These are phyloP conservation scores for Apamea anceps DNA, from an alignment of 2,888 invertebrate genomes.

Conservation along the genomic window DNA sequence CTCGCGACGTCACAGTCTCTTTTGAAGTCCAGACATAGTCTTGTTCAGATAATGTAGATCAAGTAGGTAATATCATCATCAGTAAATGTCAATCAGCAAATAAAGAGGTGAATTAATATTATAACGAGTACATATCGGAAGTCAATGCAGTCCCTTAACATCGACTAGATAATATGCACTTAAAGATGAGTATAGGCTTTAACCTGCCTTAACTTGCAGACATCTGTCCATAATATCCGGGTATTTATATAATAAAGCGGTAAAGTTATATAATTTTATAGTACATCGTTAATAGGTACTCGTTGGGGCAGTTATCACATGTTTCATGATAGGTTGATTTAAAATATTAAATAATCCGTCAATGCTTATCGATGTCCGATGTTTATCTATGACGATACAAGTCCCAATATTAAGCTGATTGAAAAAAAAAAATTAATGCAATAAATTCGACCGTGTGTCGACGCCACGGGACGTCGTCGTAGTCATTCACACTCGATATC, in stretches of 20 bases:
- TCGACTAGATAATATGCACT: not conserved
- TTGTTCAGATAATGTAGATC: not conserved
- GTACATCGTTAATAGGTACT: not conserved
- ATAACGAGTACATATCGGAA: not conserved
- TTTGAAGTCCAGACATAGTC: not conserved
- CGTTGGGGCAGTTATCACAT: constrained; percentile 23
- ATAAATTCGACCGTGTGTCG: constrained; percentile 38
- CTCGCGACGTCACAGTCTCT: not conserved
- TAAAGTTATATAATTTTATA: constrained; percentile 16
- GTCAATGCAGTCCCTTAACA: not conserved
- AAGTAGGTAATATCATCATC: not conserved
- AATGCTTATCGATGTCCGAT: constrained; percentile 43
- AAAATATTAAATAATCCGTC: constrained; percentile 40
- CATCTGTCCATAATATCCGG: constrained; percentile 6
- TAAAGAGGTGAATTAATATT: not conserved
- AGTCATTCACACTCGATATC: constrained; percentile 51
- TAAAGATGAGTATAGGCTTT: constrained; percentile 5
- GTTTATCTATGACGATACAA: constrained; percentile 44
- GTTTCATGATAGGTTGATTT: constrained; percentile 27
- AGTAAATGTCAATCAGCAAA: not conserved
- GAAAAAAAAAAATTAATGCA: constrained; percentile 38
- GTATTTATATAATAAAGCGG: constrained; percentile 29
- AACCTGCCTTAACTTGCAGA: not conserved
- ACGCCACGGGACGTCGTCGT: constrained; percentile 41
- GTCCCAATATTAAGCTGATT: constrained; percentile 29